Evolutionary conservation across 23 tunicate species (phyloP), one percentile per base, ranked within the genome.

Genomic region (Trididemnum clinides): DNA sequence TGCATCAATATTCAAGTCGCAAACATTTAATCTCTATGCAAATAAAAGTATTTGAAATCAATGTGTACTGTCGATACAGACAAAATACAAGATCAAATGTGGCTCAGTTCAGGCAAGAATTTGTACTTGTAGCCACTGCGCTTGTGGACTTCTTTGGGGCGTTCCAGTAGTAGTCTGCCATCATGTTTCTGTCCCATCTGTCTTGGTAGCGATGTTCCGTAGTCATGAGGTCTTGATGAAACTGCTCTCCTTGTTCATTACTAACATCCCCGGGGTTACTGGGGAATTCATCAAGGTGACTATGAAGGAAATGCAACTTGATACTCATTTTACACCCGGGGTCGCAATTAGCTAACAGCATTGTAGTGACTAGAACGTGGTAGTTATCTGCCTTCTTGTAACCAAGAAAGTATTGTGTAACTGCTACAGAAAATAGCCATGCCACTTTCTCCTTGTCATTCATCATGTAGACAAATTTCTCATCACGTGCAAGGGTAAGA

Each of bases 281-380:
- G 39, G 38, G 77, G 77, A 71, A 71, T 71, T 71, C 70, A 30
- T 71, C 38, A 71, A 71, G 77, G 38, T 71, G 77, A 71, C 77
- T 27, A 71, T 71, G n/a, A 23, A 71, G 39, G 77, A 71, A 71
- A 71, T 71, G 77, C 26, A 71, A 38, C 20, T 71, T 71, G 77
- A 71, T 71, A 23, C 77, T 71, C 77, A 71, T 71, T 30, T 71
- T 71, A 23, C 38, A 30, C 77, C 77, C 77, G 29, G 29, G 77
- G 36, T 71, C 77, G 77, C 77, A 38, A 71, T 12, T 26, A 30
- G 77, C 77, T 71, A 71, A 33, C 38, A 30, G 77, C 39, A 71
- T 27, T 71, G 77, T 30, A 71, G 18, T 71, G 39, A 30, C 77
- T n/a, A 71, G 38, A 71, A 71, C 77, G 5, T 71, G 38, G 77